Evolutionary conservation across 2,113 vertebrate species (phyloP).

Genomic region (Turdus rufiventris): DNA sequence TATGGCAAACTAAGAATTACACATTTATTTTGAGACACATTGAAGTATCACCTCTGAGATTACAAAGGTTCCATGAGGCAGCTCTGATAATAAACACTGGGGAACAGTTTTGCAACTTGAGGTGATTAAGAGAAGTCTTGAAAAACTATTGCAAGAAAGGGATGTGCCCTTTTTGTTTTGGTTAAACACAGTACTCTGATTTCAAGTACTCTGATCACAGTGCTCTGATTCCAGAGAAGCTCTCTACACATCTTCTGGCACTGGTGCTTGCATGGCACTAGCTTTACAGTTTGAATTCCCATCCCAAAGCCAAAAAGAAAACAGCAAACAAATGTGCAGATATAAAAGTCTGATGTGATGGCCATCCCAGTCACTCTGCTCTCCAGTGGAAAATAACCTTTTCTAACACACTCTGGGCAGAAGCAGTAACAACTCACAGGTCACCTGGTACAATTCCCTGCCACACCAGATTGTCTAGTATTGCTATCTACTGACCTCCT

Average conservation of each 20-base stretch:
- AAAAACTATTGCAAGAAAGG: not conserved
- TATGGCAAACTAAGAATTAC: not conserved
- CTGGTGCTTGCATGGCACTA: not conserved
- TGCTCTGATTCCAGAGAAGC: not conserved
- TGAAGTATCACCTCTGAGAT: not conserved
- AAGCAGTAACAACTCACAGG: not conserved
- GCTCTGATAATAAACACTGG: not conserved
- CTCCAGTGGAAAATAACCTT: not conserved
- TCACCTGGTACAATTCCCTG: not conserved
- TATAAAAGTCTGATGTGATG: not conserved
- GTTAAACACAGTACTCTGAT: not conserved
- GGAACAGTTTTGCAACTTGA: not conserved
- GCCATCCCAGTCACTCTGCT: not conserved
- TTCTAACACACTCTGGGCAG: not conserved
- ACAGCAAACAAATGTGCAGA: not conserved
- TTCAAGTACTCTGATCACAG: not conserved
- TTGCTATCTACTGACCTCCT: not conserved
- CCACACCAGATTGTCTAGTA: accelerated
- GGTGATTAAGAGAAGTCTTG: not conserved
- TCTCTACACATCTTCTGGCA: not conserved
- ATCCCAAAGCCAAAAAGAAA: not conserved
- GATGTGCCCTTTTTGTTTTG: not conserved
- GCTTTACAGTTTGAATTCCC: not conserved
- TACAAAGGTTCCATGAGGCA: not conserved
- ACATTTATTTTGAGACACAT: not conserved